Evolutionary conservation across 2,888 invertebrate genomes (phyloP).

Genomic region (Eupithecia subfuscata): DNA sequence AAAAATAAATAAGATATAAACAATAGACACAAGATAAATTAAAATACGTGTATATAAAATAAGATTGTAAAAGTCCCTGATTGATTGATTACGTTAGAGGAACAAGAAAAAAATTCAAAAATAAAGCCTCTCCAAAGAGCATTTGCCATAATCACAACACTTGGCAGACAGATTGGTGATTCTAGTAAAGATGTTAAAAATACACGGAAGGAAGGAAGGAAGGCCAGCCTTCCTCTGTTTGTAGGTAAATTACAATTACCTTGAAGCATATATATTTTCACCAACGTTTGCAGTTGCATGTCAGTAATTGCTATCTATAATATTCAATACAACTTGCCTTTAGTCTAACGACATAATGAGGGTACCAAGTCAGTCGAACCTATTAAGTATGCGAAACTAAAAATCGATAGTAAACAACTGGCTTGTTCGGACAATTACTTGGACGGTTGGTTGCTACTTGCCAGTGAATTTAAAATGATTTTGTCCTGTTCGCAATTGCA

Average conservation of each 20-base stretch:
- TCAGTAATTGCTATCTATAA: constrained; percentile 22
- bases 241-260: neutral
- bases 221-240: neutral
- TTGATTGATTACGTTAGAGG: too few species aligned
- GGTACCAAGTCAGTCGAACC: constrained; percentile 22
- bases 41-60: too few species aligned
- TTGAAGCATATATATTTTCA: neutral
- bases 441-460: neutral
- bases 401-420: constrained; percentile 27
- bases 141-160: neutral
- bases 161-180: neutral
- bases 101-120: too few species aligned
- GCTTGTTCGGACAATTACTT: constrained; percentile 20
- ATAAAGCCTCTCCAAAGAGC: too few species aligned
- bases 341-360: constrained; percentile 35
- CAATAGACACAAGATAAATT: too few species aligned
- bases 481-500: constrained; percentile 15
- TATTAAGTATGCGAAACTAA: constrained; percentile 31
- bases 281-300: constrained; percentile 12
- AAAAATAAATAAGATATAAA: too few species aligned
- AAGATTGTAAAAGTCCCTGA: too few species aligned
- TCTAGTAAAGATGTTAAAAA: neutral
- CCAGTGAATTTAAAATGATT: constrained; percentile 11
- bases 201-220: neutral
- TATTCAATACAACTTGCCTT: constrained; percentile 24